These are phyloP conservation scores for Bubo scandiacus DNA, from an alignment of 2,113 vertebrate genomes.

Conservation along the genomic window DNA sequence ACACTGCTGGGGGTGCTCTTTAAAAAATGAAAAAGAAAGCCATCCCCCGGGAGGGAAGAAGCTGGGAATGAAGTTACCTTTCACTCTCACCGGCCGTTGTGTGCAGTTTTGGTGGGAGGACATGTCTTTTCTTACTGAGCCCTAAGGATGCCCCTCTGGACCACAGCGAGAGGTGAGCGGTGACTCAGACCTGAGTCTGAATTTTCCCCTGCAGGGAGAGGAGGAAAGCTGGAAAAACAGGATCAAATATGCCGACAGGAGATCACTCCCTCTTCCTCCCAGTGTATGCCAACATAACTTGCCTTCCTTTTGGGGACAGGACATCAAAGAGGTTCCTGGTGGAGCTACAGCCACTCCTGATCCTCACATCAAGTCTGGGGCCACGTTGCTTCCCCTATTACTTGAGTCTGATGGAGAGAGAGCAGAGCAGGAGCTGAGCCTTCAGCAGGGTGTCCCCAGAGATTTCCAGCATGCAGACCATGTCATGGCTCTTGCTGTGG, in stretches of 20 bases:
- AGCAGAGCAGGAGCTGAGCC: background rate
- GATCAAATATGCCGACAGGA: background rate
- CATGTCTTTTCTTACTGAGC: background rate
- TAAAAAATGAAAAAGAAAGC: background rate
- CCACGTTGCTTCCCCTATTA: accelerated
- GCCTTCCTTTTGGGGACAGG: background rate
- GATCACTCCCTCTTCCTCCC: background rate
- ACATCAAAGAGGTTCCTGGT: background rate
- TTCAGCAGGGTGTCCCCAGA: background rate
- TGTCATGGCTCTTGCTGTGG: background rate
- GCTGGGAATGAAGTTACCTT: background rate
- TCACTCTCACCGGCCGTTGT: accelerated
- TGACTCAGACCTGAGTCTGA: background rate
- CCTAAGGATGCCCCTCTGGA: background rate
- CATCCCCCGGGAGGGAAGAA: accelerated
- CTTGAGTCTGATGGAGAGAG: background rate
- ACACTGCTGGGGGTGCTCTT: background rate
- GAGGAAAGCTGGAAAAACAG: background rate
- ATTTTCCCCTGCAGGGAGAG: background rate
- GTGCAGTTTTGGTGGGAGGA: background rate
- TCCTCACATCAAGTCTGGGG: background rate
- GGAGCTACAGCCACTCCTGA: background rate
- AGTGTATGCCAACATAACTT: background rate
- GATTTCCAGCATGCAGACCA: background rate
- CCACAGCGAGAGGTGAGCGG: background rate